phyloP scores from a whole-genome alignment of 2,113 vertebrate species.

The Phylloscopus whistleri region DNA sequence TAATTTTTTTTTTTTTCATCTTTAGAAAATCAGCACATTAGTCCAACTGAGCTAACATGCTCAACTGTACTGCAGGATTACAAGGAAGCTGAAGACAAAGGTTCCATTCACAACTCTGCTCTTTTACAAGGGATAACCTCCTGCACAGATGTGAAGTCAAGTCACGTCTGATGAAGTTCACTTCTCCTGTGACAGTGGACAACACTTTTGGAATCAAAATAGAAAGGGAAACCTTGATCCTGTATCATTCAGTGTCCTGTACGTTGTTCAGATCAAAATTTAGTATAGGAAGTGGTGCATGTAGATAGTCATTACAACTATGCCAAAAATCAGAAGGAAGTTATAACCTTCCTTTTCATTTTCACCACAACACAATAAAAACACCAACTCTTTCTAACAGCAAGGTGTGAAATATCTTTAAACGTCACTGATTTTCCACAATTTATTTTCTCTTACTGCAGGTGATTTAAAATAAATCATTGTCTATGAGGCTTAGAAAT shows the following conservation, averaged over 20 bases:
- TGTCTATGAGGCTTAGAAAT: neutral
- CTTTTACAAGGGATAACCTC: conserved; percentile 85
- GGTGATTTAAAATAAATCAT: neutral
- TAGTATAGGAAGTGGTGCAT: neutral
- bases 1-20: conserved; percentile 65
- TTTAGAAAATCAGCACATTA: conserved; percentile 77
- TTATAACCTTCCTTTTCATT: neutral
- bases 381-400: neutral
- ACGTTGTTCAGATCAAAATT: conserved; percentile 35
- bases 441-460: neutral
- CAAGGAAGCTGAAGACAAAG: conserved; percentile 80
- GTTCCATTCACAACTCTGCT: conserved; percentile 82
- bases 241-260: neutral
- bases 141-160: conserved; percentile 79
- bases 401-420: neutral
- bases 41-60: conserved; percentile 74
- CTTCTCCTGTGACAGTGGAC: conserved; percentile 67
- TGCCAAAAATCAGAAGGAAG: conserved; percentile 5
- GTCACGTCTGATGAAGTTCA: conserved; percentile 80
- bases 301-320: neutral
- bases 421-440: neutral
- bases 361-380: neutral
- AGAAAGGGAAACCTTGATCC: conserved; percentile 12
- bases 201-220: conserved; percentile 16
- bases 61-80: conserved; percentile 72